Conservation (phyloP, 2,797 vertebrate species). For the Sebastolobus alascanus region DNA sequence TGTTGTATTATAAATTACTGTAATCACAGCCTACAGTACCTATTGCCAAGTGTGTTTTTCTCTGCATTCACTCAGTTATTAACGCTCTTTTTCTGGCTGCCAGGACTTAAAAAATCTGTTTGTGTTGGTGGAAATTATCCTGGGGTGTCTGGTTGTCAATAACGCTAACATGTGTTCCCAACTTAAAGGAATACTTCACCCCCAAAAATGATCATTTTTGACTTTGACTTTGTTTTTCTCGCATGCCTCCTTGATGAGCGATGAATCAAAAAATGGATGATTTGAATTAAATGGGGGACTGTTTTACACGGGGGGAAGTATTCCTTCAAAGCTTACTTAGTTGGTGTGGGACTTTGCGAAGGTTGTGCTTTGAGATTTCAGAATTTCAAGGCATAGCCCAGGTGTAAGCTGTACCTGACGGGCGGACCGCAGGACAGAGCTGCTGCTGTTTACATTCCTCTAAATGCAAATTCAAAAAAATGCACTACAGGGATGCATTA, state of each 20-base stretch:
- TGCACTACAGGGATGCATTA: no score
- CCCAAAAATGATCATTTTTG: neutral
- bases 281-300: neutral
- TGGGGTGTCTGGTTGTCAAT: neutral
- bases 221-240: no score
- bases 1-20: neutral
- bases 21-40: neutral
- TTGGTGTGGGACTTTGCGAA: neutral
- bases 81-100: neutral
- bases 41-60: neutral
- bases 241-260: no score
- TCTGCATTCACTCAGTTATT: constrained; percentile 10
- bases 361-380: no score
- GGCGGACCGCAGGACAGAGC: no score
- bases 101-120: neutral
- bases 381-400: no score
- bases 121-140: neutral
- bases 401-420: no score
- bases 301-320: no score
- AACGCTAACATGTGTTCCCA: neutral
- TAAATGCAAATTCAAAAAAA: no score
- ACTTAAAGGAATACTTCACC: neutral
- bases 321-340: no score
- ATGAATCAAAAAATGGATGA: neutral
- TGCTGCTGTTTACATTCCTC: no score